Base-by-base conservation (phyloP, 2,888 invertebrate genomes). In the Eristalis pertinax region DNA sequence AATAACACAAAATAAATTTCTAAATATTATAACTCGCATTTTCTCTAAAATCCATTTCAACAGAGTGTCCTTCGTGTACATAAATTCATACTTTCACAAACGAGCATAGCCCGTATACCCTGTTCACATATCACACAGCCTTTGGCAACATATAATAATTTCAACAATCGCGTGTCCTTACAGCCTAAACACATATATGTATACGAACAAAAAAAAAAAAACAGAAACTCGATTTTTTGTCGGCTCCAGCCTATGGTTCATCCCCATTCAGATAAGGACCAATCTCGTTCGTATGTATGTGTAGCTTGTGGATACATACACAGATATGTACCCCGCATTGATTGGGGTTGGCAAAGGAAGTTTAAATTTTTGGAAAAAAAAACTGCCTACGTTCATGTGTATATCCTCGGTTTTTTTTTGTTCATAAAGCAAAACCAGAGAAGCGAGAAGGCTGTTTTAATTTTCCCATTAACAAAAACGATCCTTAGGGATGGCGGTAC, bases 391-490 rank as follows among this genome's bases (percentile, higher is more conserved):
- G 19, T 19, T 8, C 8, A 19, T n/a, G 19, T 19, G 2, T 19
- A 50, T 19, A 50, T 19, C n/a, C 19, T 8, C 10, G 7, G 15
- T 4, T 43, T 58, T 56, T 24, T 15, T 65, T n/a, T n/a, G n/a
- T n/a, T 22, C 38, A 50, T 4, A 29, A 32, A 62, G 13, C n/a
- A 63, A 15, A 43, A 29, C 65, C 58, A 8, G 13, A 32, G 67
- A 76, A 29, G 22, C 15, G 22, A 15, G 60, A 43, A 41, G 38
- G 65, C 38, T 19, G 22, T 77, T 77, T 77, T 69, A 69, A 69
- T 63, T 77, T 69, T 69, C 43, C 77, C 68, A 77, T 69, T 77
- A 63, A 77, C 69, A 69, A 77, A 69, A 77, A 35, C 26, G 62
- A 69, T 77, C 77, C 50, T 50, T 50, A 1, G 50, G 50, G 50